Evolutionary conservation across 1,140 invertebrate genomes (phyloP).

Genomic region (Drosophila pseudoobscura): DNA sequence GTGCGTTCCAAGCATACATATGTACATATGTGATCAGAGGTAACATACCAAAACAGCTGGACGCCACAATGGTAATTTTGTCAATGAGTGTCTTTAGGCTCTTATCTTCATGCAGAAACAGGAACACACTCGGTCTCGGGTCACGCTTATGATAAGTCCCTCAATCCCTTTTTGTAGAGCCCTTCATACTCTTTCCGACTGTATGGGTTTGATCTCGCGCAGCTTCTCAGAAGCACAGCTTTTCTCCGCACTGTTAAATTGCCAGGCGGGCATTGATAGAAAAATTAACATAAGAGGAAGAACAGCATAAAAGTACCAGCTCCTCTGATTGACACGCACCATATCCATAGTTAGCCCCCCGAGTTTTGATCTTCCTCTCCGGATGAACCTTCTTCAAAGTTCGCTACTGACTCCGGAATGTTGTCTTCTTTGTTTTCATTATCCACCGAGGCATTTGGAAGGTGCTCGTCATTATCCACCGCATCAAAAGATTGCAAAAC

Average conservation of each 20-base stretch:
- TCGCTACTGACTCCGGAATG: no score
- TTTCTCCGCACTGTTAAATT: conserved; percentile 1
- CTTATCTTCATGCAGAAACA: conserved; percentile 57
- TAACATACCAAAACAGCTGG: conserved; percentile 63
- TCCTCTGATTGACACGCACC: no score
- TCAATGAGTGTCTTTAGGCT: conserved; percentile 41
- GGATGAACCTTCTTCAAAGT: no score
- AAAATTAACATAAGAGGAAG: background rate
- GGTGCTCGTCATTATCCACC: no score
- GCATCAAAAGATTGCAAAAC: no score
- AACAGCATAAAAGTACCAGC: no score
- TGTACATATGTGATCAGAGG: background rate
- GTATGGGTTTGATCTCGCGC: conserved; percentile 18
- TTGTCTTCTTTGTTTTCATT: no score
- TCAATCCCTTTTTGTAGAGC: conserved; percentile 58
- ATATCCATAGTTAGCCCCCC: no score
- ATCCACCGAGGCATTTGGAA: no score
- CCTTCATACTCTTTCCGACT: conserved; percentile 47
- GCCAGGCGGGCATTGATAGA: no score
- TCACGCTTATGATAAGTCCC: conserved; percentile 50
- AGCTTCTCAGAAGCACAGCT: conserved; percentile 40
- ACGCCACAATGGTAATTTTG: conserved; percentile 56
- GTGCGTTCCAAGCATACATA: no score
- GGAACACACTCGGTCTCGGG: conserved; percentile 50
- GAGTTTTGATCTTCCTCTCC: no score